Evolutionary conservation across 2,888 invertebrate genomes (phyloP).

Genomic region (Platerodrilus igneus): DNA sequence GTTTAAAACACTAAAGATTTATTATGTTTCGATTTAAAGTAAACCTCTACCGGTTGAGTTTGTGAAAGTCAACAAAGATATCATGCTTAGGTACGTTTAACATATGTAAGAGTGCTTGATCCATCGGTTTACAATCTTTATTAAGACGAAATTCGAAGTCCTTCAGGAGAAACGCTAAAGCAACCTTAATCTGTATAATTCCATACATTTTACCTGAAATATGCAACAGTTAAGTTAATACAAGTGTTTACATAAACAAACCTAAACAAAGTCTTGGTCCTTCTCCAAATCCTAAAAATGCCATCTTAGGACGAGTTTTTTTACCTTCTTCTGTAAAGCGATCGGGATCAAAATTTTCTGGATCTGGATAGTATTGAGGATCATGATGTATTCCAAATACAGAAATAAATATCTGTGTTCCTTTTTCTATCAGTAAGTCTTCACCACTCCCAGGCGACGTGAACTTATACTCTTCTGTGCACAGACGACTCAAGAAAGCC

Average conservation of each 20-base stretch:
- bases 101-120: too few relatives aligned
- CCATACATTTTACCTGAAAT: conserved; percentile 31
- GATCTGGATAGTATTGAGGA: conserved; percentile 42
- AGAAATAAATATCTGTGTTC: conserved; percentile 39
- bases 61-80: too few relatives aligned
- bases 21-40: too few relatives aligned
- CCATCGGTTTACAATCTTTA: too few relatives aligned
- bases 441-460: conserved; percentile 21
- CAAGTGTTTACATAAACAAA: conserved; percentile 9
- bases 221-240: neutral
- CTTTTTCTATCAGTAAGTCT: conserved; percentile 32
- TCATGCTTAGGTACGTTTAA: too few relatives aligned
- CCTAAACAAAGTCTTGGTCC: conserved; percentile 38
- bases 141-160: conserved; percentile 5
- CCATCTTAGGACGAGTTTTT: conserved; percentile 30
- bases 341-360: conserved; percentile 44
- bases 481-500: conserved; percentile 25
- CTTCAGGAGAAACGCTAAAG: conserved; percentile 22
- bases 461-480: conserved; percentile 32
- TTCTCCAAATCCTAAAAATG: conserved; percentile 36
- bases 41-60: too few relatives aligned
- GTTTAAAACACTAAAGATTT: too few relatives aligned
- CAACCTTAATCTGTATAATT: conserved; percentile 29
- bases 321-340: conserved; percentile 40
- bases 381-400: conserved; percentile 40